Evolutionary conservation across 2,888 invertebrate species (phyloP), one percentile per base, ranked within the genome.

Genomic region (Julus scandinavius): DNA sequence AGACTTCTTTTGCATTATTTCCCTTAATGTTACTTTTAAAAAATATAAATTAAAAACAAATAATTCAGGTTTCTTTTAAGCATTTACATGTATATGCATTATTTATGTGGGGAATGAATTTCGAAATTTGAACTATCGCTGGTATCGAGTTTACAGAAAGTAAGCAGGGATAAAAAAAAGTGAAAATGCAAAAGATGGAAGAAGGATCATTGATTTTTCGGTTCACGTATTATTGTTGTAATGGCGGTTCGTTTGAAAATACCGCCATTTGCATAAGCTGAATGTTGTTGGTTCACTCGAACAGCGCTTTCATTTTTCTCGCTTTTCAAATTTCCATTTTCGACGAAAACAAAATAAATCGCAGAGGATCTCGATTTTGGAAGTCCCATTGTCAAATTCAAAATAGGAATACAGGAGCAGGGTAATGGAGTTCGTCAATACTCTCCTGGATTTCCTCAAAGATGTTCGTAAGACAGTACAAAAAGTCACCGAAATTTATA

Each of bases 191-290:
- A 15, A 54, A 54, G 54, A 54, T 54, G 20, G 63, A 29, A 20
- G 20, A 5, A 20, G 20, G 20, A 20, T 72, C 20, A 72, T 72
- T 72, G 63, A 72, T 72, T 72, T 72, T 72, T 20, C 20, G 7
- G 63, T 72, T 6, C 20, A 20, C 63, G 6, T 72, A 11, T 2
- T 7, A 20, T 15, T 80, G 54, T 0, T 54, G 80, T 80, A 29
- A 80, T 38, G 11, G 80, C 38, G 38, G 80, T 38, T 38, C 80
- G 38, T 80, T 80, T 38, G 80, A 80, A 80, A 80, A 80, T 3
- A 15, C 80, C 80, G 80, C 38, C 80, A 80, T 80, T 80, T 80
- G 38, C 80, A 80, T 80, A 80, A 80, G 38, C 15, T 40, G 80
- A 13, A 80, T 80, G 80, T 38, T 80, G 38, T 80, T 80, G 38